Conservation (phyloP, 2,113 vertebrate genomes). For the Lepus timidus region DNA sequence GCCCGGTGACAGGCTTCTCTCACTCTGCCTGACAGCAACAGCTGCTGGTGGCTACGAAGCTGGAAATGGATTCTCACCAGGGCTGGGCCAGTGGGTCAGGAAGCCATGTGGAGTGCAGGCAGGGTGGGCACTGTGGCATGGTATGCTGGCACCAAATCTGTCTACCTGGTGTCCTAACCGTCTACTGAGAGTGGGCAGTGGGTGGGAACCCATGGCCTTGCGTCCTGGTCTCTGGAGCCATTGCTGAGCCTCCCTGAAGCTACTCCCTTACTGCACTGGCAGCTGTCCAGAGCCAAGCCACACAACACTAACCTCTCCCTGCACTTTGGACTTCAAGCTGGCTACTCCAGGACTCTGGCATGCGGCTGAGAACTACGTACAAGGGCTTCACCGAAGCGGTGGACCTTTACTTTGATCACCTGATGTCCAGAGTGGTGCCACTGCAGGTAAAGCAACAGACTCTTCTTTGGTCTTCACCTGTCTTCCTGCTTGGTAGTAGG, state of each 20-base stretch:
- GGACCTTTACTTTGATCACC: slow-evolving; percentile 92
- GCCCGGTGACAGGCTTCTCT: neutral
- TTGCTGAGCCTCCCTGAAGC: too few relatives aligned
- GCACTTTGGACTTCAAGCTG: slow-evolving; percentile 88
- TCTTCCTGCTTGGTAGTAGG: neutral
- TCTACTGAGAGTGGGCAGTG: too few relatives aligned
- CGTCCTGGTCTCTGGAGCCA: neutral
- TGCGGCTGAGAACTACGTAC: slow-evolving; percentile 94
- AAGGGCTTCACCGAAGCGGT: slow-evolving; percentile 93
- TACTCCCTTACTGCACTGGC: too few relatives aligned
- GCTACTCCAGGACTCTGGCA: slow-evolving; percentile 93
- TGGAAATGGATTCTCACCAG: neutral
- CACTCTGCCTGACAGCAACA: neutral
- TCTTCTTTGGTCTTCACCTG: neutral
- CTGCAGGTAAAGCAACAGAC: slow-evolving; percentile 90
- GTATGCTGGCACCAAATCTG: neutral
- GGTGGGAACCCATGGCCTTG: neutral
- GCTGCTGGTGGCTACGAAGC: neutral
- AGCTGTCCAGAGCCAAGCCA: neutral
- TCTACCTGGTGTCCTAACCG: neutral
- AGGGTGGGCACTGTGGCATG: neutral
- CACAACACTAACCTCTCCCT: neutral
- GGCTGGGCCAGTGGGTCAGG: neutral
- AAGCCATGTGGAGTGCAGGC: neutral
- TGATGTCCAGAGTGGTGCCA: slow-evolving; percentile 92